Conservation (phyloP, 2,113 vertebrate genomes). For the Zosterops borbonicus region DNA sequence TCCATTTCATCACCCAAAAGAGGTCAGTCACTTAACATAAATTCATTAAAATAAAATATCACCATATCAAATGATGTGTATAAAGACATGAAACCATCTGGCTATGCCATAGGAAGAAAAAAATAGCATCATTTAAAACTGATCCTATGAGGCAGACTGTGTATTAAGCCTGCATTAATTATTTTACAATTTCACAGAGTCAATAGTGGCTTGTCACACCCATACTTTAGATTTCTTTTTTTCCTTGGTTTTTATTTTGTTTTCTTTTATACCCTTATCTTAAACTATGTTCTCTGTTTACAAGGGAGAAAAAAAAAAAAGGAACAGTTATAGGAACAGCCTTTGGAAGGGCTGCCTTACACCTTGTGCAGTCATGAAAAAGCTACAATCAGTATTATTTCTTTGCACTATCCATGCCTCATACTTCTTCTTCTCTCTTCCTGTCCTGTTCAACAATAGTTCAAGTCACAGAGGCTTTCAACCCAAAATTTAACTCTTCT, state of each 20-base stretch:
- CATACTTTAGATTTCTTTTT: neutral
- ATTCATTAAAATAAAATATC: neutral
- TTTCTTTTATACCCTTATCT: neutral
- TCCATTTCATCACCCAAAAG: neutral
- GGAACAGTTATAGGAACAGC: neutral
- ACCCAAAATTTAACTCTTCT: neutral
- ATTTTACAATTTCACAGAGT: neutral
- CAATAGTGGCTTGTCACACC: neutral
- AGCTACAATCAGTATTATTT: neutral
- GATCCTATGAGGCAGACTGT: neutral
- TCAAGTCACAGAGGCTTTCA: neutral
- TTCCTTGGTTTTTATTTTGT: neutral
- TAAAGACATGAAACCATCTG: neutral
- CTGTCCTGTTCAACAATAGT: neutral
- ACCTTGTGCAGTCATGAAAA: neutral
- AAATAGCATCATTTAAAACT: neutral
- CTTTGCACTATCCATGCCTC: neutral
- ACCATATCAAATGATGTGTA: neutral
- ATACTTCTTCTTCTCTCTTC: neutral
- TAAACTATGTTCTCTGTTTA: neutral
- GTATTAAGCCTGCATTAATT: neutral
- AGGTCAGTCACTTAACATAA: neutral
- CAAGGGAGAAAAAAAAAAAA: neutral
- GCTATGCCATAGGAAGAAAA: neutral
- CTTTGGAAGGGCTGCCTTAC: neutral